A percentile compares a stretch with the other conserved stretches of the same genome.
Conservation (phyloP, 2,888 invertebrate genomes). For the Myopa tessellatipennis region DNA sequence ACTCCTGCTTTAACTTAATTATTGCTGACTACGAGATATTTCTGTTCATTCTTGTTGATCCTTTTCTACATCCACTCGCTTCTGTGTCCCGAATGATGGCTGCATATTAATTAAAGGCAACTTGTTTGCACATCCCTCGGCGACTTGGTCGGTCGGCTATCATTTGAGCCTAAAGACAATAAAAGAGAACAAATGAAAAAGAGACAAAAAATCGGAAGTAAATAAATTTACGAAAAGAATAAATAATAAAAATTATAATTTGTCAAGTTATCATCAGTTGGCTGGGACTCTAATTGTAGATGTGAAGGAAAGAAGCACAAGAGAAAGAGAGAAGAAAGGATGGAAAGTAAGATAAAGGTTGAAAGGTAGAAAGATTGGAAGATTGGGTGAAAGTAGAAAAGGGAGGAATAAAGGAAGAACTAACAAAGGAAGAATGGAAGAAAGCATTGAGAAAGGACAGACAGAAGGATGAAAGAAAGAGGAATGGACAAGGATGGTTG, state of each 20-base stretch:
- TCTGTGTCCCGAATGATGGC: slow-evolving; percentile 55
- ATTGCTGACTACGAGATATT: not conserved
- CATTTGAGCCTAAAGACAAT: not conserved
- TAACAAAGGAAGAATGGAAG: too few relatives aligned
- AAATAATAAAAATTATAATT: slow-evolving; percentile 2
- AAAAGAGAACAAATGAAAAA: not conserved
- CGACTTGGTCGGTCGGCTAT: slow-evolving; percentile 38
- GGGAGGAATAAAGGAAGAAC: too few relatives aligned
- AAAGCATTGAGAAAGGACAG: too few relatives aligned
- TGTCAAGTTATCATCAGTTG: not conserved
- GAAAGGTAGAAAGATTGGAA: too few relatives aligned
- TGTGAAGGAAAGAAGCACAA: not conserved
- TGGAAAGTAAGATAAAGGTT: too few relatives aligned
- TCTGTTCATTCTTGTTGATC: not conserved
- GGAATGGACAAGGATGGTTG: too few relatives aligned
- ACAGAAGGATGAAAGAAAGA: too few relatives aligned
- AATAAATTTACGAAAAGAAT: slow-evolving; percentile 12
- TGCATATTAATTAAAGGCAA: slow-evolving; percentile 65
- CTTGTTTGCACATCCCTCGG: slow-evolving; percentile 60
- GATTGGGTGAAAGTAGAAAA: too few relatives aligned
- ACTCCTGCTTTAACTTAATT: too few relatives aligned
- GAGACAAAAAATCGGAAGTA: not conserved
- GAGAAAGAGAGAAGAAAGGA: not conserved
- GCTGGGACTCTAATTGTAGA: not conserved
- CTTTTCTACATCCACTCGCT: slow-evolving; percentile 1